These are phyloP conservation scores for Halictus rubicundus DNA, from an alignment of 1,140 invertebrate genomes.

Conservation along the genomic window DNA sequence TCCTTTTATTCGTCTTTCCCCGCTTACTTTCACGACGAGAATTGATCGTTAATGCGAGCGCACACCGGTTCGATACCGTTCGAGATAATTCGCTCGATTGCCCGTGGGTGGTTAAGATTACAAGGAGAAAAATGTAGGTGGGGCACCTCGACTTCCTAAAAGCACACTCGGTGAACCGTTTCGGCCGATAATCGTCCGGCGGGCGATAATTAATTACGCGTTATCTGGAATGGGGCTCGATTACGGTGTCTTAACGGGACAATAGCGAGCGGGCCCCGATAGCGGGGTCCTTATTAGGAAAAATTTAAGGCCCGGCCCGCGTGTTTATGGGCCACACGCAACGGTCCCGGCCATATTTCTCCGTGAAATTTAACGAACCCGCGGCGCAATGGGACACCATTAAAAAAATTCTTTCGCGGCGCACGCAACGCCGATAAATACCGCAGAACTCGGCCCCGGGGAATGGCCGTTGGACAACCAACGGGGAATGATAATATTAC, in stretches of 20 bases:
- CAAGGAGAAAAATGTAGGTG: no score
- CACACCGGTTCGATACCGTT: no score
- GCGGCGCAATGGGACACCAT: constrained; percentile 65
- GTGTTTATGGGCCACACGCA: constrained; percentile 36
- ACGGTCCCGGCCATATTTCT: constrained; percentile 57
- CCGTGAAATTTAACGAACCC: constrained; percentile 63
- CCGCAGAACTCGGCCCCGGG: constrained; percentile 4
- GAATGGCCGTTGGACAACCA: neutral
- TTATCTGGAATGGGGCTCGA: constrained; percentile 23
- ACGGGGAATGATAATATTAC: constrained; percentile 48
- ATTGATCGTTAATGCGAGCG: no score
- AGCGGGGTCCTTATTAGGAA: constrained; percentile 46
- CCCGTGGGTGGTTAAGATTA: no score
- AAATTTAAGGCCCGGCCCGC: constrained; percentile 40
- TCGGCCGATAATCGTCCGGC: constrained; percentile 10
- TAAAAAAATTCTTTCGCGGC: constrained; percentile 68
- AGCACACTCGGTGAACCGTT: neutral
- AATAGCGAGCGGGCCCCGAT: constrained; percentile 38
- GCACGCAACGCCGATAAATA: constrained; percentile 62
- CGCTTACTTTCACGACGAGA: no score
- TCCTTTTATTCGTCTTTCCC: no score
- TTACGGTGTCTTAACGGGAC: constrained; percentile 38
- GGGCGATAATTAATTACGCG: constrained; percentile 38
- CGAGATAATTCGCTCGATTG: no score
- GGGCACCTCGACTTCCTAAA: neutral